Evolutionary conservation across 1,140 invertebrate genomes (phyloP).

Genomic region (Eulimnadia texana): DNA sequence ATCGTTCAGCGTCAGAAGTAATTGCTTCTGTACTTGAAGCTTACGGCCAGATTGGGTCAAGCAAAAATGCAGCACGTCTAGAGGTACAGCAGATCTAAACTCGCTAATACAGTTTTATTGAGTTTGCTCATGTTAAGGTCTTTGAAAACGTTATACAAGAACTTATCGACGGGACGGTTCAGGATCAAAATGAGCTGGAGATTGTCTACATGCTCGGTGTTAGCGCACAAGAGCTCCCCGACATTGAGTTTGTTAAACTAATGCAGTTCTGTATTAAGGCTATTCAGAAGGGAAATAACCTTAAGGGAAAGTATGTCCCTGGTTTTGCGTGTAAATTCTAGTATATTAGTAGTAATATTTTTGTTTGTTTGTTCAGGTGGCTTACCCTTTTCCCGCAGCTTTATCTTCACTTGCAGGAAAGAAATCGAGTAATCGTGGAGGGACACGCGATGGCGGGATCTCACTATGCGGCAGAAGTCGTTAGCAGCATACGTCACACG

Average conservation of each 20-base stretch:
- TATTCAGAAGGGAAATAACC: conserved; percentile 6
- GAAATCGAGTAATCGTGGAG: not conserved
- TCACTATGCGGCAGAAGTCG: not conserved
- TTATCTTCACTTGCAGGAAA: not conserved
- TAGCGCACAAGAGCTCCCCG: not conserved
- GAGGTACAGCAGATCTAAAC: not conserved
- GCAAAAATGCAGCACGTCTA: not conserved
- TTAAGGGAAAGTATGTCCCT: conserved; percentile 5
- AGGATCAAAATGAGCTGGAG: not conserved
- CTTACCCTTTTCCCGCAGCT: conserved; percentile 1
- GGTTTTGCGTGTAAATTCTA: not conserved
- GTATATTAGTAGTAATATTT: not conserved
- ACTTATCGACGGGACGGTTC: not conserved
- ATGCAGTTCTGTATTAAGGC: not conserved
- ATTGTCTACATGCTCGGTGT: conserved; percentile 2
- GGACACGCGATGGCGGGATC: not conserved
- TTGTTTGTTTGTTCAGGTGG: not conserved
- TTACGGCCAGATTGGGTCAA: not conserved
- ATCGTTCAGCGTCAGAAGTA: not conserved
- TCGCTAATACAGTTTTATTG: not conserved
- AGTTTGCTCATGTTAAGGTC: too few relatives aligned
- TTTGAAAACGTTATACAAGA: not conserved
- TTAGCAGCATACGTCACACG: not conserved
- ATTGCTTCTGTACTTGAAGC: not conserved
- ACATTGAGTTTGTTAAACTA: not conserved